Conservation (phyloP, 1,140 invertebrate genomes). For the Cherax quadricarinatus region DNA sequence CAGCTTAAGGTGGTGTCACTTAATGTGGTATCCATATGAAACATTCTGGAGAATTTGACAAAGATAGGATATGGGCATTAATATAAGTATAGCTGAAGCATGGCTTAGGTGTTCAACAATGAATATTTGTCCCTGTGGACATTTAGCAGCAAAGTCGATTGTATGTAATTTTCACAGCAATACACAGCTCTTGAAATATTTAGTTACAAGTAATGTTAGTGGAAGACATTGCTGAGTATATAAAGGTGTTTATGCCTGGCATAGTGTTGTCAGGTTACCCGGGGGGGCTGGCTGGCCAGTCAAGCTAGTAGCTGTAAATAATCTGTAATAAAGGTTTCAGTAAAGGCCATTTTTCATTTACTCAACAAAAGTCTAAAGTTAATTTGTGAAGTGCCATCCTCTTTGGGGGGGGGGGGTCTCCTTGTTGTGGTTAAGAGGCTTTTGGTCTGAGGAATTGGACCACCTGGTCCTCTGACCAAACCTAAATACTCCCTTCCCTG, state of each 20-base stretch:
- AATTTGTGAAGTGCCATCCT: too few species aligned
- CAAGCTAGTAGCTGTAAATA: not conserved
- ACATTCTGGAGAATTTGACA: not conserved
- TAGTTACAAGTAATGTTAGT: not conserved
- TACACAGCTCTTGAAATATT: not conserved
- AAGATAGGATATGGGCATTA: not conserved
- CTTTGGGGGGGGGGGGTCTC: too few species aligned
- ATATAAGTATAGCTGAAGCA: not conserved
- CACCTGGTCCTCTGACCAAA: too few species aligned
- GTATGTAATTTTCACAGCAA: not conserved
- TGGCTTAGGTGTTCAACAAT: too few species aligned
- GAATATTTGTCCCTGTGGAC: not conserved
- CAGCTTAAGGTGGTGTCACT: too few species aligned
- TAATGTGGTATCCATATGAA: not conserved
- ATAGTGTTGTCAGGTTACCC: not conserved
- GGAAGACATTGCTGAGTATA: not conserved
- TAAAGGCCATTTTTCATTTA: too few species aligned
- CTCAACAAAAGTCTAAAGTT: too few species aligned
- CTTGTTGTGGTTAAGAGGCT: too few species aligned
- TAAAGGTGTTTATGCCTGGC: not conserved
- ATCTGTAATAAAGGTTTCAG: slow-evolving; percentile 4
- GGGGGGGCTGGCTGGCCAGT: not conserved
- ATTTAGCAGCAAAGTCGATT: not conserved
- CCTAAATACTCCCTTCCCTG: too few species aligned
- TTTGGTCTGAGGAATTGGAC: too few species aligned